Evolutionary conservation across 2,797 vertebrate genomes (phyloP).

Genomic region (Oophaga sylvatica): DNA sequence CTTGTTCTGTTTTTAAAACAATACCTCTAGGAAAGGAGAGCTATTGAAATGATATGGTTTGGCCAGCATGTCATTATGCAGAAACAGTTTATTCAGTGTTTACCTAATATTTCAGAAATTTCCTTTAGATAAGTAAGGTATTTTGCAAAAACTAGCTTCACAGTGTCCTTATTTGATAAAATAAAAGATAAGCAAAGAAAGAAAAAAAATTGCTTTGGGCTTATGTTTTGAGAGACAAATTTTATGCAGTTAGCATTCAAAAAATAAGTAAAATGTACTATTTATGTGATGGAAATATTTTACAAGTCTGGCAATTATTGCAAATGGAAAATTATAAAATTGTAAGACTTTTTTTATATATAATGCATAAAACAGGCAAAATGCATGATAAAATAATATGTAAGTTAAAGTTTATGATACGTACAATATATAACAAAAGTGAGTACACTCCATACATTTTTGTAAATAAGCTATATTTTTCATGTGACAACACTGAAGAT

Average conservation of each 20-base stretch:
- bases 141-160: not conserved
- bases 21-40: conserved; percentile 37
- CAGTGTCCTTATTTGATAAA: not conserved
- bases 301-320: not conserved
- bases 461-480: too few relatives aligned
- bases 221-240: not conserved
- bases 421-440: too few relatives aligned
- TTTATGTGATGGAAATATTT: not conserved
- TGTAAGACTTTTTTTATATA: not conserved
- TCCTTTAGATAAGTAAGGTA: not conserved
- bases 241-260: not conserved
- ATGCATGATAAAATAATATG: too few relatives aligned
- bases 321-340: not conserved
- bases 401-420: too few relatives aligned
- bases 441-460: too few relatives aligned
- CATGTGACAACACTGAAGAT: too few relatives aligned
- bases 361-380: too few relatives aligned
- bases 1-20: conserved; percentile 51
- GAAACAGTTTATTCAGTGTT: conserved; percentile 26
- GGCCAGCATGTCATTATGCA: conserved; percentile 29
- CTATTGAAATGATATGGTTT: conserved; percentile 22
- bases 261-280: not conserved
- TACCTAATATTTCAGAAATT: conserved; percentile 22
- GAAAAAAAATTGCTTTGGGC: not conserved
- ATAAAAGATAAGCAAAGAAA: not conserved